These are phyloP conservation scores for Pithys albifrons DNA, from an alignment of 2,113 vertebrate genomes.

Conservation along the genomic window DNA sequence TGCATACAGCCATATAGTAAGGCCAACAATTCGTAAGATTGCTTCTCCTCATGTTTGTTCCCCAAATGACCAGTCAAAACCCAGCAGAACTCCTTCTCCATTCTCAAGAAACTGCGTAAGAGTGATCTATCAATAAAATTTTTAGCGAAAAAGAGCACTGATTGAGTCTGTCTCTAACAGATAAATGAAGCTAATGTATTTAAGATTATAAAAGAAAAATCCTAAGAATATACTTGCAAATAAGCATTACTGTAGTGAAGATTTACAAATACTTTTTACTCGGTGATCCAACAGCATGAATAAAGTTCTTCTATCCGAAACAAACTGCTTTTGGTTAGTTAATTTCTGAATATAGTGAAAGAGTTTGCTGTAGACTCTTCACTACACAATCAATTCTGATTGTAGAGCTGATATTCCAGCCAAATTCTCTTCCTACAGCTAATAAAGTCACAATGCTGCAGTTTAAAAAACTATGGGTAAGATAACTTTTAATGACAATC, in stretches of 20 bases:
- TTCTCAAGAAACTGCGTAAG: background rate
- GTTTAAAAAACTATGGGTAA: background rate
- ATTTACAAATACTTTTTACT: background rate
- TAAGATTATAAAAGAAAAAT: background rate
- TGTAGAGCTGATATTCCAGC: background rate
- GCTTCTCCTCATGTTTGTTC: background rate
- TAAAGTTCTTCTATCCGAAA: background rate
- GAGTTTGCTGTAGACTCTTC: background rate
- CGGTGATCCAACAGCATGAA: background rate
- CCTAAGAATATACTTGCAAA: background rate
- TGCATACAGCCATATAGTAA: background rate
- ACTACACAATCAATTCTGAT: background rate
- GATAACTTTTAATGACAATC: background rate
- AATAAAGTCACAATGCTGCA: background rate
- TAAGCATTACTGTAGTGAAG: background rate
- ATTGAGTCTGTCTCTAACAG: background rate
- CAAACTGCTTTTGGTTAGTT: background rate
- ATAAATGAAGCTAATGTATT: background rate
- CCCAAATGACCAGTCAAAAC: background rate
- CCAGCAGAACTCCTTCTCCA: background rate
- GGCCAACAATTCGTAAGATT: background rate
- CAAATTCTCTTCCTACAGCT: background rate
- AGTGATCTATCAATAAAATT: background rate
- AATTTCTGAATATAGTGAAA: background rate
- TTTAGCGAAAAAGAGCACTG: background rate